Evolutionary conservation across 2,113 vertebrate species (phyloP).

Genomic region (Rhinichthys klamathensis): DNA sequence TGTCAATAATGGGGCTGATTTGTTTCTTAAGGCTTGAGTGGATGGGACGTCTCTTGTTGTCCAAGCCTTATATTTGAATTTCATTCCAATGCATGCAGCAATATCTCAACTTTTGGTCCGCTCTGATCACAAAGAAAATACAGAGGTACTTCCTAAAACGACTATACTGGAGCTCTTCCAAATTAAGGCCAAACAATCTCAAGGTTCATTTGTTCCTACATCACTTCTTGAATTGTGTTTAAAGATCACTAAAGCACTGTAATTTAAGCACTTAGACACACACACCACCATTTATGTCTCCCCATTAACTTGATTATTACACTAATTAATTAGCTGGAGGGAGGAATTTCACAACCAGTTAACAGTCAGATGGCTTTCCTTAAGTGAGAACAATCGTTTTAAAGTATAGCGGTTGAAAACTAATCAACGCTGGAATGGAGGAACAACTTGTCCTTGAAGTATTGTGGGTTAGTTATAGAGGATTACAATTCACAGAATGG

Average conservation of each 20-base stretch:
- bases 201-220: slow-evolving; percentile 47
- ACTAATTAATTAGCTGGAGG: slow-evolving; percentile 56
- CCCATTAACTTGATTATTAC: slow-evolving; percentile 62
- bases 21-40: slow-evolving; percentile 42
- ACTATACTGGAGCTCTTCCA: background rate
- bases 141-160: background rate
- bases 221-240: slow-evolving; percentile 32
- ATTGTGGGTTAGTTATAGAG: background rate
- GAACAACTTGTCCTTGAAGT: slow-evolving; percentile 6
- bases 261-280: slow-evolving; percentile 56
- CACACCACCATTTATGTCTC: slow-evolving; percentile 56
- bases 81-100: background rate
- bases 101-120: background rate
- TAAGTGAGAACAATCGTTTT: slow-evolving; percentile 31
- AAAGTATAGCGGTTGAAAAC: background rate
- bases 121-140: background rate
- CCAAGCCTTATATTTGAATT: background rate
- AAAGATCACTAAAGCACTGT: slow-evolving; percentile 41
- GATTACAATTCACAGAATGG: background rate
- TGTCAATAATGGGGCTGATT: slow-evolving; percentile 61
- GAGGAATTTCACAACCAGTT: slow-evolving; percentile 60
- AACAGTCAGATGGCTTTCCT: slow-evolving; percentile 56
- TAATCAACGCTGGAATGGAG: background rate
- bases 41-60: slow-evolving; percentile 29
- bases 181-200: slow-evolving; percentile 34